Evolutionary conservation across 1,140 invertebrate species (phyloP), one percentile per base, ranked within the genome.

Genomic region (Bombus waltoni): DNA sequence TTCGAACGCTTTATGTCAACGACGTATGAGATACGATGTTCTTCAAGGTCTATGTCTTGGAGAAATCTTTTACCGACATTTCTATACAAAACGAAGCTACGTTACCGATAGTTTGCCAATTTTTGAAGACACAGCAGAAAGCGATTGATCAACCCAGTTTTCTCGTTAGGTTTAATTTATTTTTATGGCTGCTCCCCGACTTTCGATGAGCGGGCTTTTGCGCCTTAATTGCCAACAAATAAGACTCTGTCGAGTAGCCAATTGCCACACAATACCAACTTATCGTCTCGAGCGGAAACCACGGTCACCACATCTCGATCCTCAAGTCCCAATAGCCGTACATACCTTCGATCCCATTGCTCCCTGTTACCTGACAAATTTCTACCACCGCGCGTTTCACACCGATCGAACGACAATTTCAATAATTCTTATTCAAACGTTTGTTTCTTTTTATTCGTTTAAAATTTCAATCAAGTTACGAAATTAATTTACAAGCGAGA

Each of bases 61-160:
- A 38, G 18, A 13, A 3, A n/a, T 1, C 10, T 62, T 62, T 71
- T 28, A n/a, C 8, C 25, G 28, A 73, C 2, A 40, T 74, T 87
- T 74, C n/a, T 71, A 57, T 83, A 85, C 65, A 38, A 75, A 88
- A 83, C 82, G 81, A 86, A 91, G 81, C 66, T 53, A 80, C 18
- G 53, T 57, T 35, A 59, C 88, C 90, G 91, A 88, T 83, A 87
- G 72, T 87, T 86, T 86, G 88, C 89, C 91, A 92, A 53, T 89
- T 88, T 87, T 83, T 38, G 71, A 87, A 40, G 42, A 76, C 76
- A 85, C 78, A 28, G 71, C 15, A 47, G 83, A 74, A 88, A 47
- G 75, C 85, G 25, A 62, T 79, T 75, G 44, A 74, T 32, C 85
- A 91, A 88, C 66, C 77, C 70, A 80, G 70, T 90, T 88, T 87